phyloP scores from a whole-genome alignment of 2,113 vertebrate species.

The Anser brachyrhynchus region DNA sequence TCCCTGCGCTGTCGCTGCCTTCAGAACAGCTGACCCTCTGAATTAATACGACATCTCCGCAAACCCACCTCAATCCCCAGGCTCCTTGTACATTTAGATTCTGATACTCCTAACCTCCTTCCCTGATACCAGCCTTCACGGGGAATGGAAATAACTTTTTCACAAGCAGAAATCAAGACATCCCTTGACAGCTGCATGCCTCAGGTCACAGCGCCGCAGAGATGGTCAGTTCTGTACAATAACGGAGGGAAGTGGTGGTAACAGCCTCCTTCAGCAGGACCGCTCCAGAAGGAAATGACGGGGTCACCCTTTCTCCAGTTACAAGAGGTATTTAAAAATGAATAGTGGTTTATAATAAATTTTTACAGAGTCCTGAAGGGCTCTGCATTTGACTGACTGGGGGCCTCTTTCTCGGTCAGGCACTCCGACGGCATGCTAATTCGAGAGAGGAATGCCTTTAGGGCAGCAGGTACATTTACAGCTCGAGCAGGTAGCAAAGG shows the following conservation, averaged over 20 bases:
- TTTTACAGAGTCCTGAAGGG: conserved; percentile 23
- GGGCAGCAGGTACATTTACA: conserved; percentile 28
- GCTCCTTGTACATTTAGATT: background rate
- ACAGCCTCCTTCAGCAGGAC: background rate
- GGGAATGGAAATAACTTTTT: background rate
- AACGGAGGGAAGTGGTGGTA: background rate
- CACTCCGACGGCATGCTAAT: background rate
- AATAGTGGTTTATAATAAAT: conserved; percentile 26
- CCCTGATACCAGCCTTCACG: background rate
- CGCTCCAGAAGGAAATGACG: background rate
- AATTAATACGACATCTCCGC: background rate
- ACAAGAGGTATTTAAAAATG: conserved; percentile 19
- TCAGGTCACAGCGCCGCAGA: accelerated
- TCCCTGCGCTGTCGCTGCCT: conserved; percentile 2
- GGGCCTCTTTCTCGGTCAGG: background rate
- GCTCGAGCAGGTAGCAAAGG: background rate
- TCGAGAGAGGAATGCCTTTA: background rate
- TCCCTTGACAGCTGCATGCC: background rate
- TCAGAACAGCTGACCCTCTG: background rate
- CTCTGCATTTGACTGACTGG: conserved; percentile 35
- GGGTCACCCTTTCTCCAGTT: background rate
- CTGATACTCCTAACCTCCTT: background rate
- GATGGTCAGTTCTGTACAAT: background rate
- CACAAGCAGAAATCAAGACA: background rate
- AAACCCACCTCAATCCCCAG: background rate